Base-by-base conservation (phyloP, 92 coral and sea anemone species). In the Paragorgia papillata region DNA sequence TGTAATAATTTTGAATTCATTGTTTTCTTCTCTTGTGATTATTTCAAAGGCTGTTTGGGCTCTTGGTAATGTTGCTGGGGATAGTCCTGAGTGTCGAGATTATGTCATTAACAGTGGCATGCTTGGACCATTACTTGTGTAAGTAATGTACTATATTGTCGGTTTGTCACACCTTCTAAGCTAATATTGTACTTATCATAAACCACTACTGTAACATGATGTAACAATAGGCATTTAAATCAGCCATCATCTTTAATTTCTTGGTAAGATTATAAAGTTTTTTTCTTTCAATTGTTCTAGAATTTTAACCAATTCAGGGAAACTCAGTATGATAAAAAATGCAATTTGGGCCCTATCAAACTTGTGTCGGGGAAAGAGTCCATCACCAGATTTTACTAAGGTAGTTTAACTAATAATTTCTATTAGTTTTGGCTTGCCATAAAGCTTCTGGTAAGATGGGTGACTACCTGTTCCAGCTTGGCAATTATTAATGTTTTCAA, bases 371-470 rank as follows among this genome's bases (percentile, higher is more conserved):
- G 98, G 98, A 56, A 88, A 93, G 71, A 93, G 85, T 49, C 98
- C 98, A 20, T 97, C 97, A 9, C 98, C 98, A 58, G 98, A 94
- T 67, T 94, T 94, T 84, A 53, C 97, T 26, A 94, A 94, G 98
- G 98, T 94, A 49, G 3, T n/a, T n/a, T n/a, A n/a, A n/a, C n/a
- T n/a, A n/a, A n/a, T n/a, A n/a, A n/a, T n/a, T n/a, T n/a, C n/a
- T n/a, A n/a, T n/a, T n/a, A n/a, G n/a, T n/a, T n/a, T n/a, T n/a
- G n/a, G n/a, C n/a, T n/a, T n/a, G n/a, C n/a, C n/a, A n/a, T n/a
- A n/a, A n/a, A n/a, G n/a, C n/a, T n/a, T n/a, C n/a, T n/a, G n/a
- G n/a, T n/a, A n/a, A n/a, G n/a, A n/a, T n/a, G n/a, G n/a, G n/a
- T n/a, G n/a, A n/a, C n/a, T n/a, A n/a, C n/a, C n/a, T n/a, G n/a